Evolutionary conservation across 2,113 vertebrate genomes (phyloP).

Genomic region (Oryzias celebensis): DNA sequence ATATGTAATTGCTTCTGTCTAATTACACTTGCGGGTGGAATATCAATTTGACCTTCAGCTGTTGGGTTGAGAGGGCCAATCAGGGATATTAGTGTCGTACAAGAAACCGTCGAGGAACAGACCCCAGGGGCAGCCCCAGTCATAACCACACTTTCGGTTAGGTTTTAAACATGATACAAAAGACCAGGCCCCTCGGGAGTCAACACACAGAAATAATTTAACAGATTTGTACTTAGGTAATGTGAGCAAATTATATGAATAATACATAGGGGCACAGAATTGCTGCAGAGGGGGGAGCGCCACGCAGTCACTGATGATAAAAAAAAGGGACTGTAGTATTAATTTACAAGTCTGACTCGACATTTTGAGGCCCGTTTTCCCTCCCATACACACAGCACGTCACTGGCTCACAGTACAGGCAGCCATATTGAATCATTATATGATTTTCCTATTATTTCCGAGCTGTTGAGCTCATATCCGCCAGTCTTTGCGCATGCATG

Average conservation of each 20-base stretch:
- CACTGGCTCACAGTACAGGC: constrained; percentile 41
- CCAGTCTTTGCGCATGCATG: constrained; percentile 8
- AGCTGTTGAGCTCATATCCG: constrained; percentile 18
- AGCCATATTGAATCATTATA: constrained; percentile 48
- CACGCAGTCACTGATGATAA: constrained; percentile 34
- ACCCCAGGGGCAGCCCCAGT: constrained; percentile 82
- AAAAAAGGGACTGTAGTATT: constrained; percentile 32
- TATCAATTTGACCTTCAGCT: constrained; percentile 91
- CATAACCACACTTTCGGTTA: constrained; percentile 78
- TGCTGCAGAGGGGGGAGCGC: constrained; percentile 40
- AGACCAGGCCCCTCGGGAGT: constrained; percentile 71
- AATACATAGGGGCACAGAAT: constrained; percentile 63
- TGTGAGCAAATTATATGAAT: constrained; percentile 78
- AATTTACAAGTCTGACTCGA: constrained; percentile 66
- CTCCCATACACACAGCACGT: constrained; percentile 35
- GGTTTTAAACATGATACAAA: constrained; percentile 78
- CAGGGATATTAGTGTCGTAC: constrained; percentile 85
- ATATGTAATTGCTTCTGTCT: constrained; percentile 81
- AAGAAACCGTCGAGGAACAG: constrained; percentile 82
- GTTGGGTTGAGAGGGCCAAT: constrained; percentile 87
- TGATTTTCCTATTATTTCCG: constrained; percentile 28
- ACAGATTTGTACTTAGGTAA: constrained; percentile 78
- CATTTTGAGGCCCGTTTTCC: constrained; percentile 49
- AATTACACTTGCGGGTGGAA: constrained; percentile 85
- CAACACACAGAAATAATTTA: constrained; percentile 76